phyloP scores from a whole-genome alignment of 2,113 vertebrate genomes.

The Nycticebus coucang region DNA sequence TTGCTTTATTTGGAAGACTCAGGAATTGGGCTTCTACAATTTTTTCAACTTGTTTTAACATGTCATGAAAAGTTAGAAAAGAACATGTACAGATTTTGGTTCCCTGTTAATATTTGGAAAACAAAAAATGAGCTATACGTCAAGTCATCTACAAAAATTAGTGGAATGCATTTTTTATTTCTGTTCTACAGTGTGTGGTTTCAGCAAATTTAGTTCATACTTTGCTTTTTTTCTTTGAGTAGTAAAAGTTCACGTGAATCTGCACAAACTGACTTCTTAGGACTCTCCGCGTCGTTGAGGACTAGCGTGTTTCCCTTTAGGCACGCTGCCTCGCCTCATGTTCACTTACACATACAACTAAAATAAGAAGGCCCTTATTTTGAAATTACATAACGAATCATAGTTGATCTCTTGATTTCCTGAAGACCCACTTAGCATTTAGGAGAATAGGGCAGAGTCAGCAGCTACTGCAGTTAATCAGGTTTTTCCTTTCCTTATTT shows the following conservation, averaged over 20 bases:
- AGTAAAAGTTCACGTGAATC: slow-evolving; percentile 2
- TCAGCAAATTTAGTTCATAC: not conserved
- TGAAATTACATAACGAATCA: not conserved
- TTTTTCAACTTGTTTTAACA: not conserved
- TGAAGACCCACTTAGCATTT: not conserved
- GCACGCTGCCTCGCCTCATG: not conserved
- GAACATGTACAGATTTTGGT: not conserved
- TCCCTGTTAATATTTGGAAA: slow-evolving; percentile 18
- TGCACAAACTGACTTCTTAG: not conserved
- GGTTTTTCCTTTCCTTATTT: not conserved
- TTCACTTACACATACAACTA: slow-evolving; percentile 27
- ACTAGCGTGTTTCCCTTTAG: not conserved
- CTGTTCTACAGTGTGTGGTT: not conserved
- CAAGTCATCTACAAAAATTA: not conserved
- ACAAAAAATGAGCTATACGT: not conserved
- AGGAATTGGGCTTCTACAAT: slow-evolving; percentile 13
- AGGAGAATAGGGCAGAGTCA: not conserved
- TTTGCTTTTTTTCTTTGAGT: not conserved
- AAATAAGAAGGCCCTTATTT: not conserved
- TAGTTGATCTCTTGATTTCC: not conserved
- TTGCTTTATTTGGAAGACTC: not conserved
- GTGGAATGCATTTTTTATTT: not conserved
- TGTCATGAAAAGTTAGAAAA: not conserved
- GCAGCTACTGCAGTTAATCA: not conserved
- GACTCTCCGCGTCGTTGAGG: not conserved